Evolutionary conservation across 2,888 invertebrate species (phyloP).

Genomic region (Siphlonurus alternatus): DNA sequence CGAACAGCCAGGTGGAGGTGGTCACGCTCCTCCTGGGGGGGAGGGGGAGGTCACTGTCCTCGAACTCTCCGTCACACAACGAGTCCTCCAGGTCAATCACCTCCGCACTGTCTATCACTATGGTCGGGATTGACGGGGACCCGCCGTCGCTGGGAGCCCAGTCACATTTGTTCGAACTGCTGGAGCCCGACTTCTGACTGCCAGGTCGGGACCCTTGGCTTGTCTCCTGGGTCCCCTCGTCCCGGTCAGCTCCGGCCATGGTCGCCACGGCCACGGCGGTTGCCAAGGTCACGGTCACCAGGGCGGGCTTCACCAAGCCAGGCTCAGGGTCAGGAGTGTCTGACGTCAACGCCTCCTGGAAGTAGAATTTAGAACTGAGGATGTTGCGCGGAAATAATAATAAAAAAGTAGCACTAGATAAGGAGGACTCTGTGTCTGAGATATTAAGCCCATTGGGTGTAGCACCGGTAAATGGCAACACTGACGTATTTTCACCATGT

Average conservation of each 20-base stretch:
- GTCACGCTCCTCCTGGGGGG: background rate
- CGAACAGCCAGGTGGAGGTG: background rate
- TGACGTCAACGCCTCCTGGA: background rate
- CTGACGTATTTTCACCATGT: no score
- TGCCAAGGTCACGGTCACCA: constrained; percentile 1
- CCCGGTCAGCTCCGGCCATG: background rate
- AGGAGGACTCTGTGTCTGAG: no score
- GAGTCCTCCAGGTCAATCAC: constrained; percentile 5
- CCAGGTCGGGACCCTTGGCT: background rate
- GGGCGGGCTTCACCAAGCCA: background rate
- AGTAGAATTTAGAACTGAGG: no score
- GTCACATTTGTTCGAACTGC: no score
- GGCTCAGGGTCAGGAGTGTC: background rate
- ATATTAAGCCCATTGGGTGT: no score
- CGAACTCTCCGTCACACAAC: constrained; percentile 1
- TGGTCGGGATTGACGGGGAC: background rate
- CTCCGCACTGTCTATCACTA: background rate
- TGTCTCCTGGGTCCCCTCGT: background rate
- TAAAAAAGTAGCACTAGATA: no score
- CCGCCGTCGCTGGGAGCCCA: background rate
- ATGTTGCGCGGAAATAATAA: background rate
- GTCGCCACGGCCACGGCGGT: background rate
- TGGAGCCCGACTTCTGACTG: background rate
- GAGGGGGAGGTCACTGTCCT: background rate
- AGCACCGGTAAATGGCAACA: no score